Evolutionary conservation across 2,797 vertebrate genomes (phyloP), one percentile per base, ranked within the genome.

Genomic region (Kryptolebias ocellatus): DNA sequence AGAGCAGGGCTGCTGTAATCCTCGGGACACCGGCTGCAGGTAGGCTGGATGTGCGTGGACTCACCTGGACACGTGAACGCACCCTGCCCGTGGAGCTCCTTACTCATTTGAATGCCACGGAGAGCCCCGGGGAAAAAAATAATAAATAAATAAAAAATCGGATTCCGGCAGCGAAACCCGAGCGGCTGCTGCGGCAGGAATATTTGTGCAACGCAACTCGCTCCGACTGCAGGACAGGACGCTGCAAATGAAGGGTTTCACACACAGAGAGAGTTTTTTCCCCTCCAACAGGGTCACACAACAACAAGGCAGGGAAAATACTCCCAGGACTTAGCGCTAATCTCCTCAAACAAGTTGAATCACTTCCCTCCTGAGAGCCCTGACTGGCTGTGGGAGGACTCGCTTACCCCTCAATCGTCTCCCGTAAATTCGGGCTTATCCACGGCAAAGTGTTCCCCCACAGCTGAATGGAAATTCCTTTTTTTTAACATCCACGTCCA

Each of bases 261-360:
- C 73, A 49, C 59, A 28, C 34, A 20, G 51, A 50, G 28, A 70
- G 58, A 80, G 82, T 12, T 3, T 27, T 45, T 64, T 47, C 54
- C 55, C 60, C 49, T 57, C 15, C 45, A 85, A 76, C 76, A 64
- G 83, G 80, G 85, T 84, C 80, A 86, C 71, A 24, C 20, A 18
- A 24, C 51, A 62, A 80, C 74, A 86, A 78, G 79, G 72, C 70
- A 60, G 74, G 74, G 82, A 74, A 82, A 73, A 81, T 65, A 80
- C 80, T 89, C 80, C 67, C 58, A 57, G 72, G 87, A 89, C 67
- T 91, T 90, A 90, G 80, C 87, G 74, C 82, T 91, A 92, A 92
- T 92, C 89, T 84, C 81, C 76, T 90, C 81, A 84, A 90, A 92
- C 91, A 91, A 93, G 89, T 93, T 93, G 80, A 82, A 83, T 88